Evolutionary conservation across 2,113 vertebrate species (phyloP), one percentile per base, ranked within the genome.

Genomic region (Lucifuga dentata): DNA sequence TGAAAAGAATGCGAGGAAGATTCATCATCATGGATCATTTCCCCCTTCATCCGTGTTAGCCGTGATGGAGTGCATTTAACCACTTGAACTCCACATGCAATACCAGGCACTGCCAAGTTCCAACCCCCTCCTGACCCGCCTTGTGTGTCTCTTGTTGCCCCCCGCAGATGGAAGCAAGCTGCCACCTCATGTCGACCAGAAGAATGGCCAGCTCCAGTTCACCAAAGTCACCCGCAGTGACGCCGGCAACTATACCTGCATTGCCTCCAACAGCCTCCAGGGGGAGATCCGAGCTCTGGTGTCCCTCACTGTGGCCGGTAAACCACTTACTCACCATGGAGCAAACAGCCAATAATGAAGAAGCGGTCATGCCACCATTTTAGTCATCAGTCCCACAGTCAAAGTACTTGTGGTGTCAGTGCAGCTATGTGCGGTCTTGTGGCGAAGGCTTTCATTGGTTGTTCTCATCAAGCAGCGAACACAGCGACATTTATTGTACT

Each of bases 201-300:
- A 84, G 0, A 93, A 94, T 0, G 95, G 97, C 12, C 90, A 93
- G 69, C 86, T 99, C 35, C 94, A 92, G 73, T 99, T 99, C 87
- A 89, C 86, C 76, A 95, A 93, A 59, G 97, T 99, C 73, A 95
- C 91, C 49, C 93, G 95, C 44, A 91, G 86, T 0, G 95, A 99
- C 1, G 96, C 96, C 0, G 96, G 96, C 46, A 95, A 97, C 90
- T 99, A 99, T 74, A 96, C 95, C 0, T 99, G 98, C 89, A 92
- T 95, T 0, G 98, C 98, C 32, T 96, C 95, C 71, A 99, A 98
- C 50, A 91, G 86, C 87, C 91, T 93, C 0, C 97, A 99, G 88
- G 98, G 98, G 68, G 93, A 98, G 92, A 98, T 99, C 86, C 90
- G 89, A 13, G 95, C 97, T 23, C 68, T 93, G 0, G 96, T 99